Evolutionary conservation across 2,797 vertebrate species (phyloP), one percentile per base, ranked within the genome.

Genomic region (Parambassis ranga): DNA sequence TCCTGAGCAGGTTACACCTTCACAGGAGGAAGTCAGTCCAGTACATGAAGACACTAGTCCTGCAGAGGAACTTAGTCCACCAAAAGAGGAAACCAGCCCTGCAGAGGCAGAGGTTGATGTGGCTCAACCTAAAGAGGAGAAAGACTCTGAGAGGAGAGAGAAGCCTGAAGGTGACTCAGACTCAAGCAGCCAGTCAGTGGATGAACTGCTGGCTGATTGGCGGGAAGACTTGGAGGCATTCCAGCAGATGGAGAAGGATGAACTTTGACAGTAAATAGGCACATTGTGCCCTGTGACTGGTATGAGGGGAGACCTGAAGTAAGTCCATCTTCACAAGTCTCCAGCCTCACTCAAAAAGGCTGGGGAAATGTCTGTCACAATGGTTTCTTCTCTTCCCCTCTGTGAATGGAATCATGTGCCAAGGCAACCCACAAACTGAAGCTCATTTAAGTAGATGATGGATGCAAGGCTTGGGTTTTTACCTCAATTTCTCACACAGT

Each of bases 181-280:
- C 70, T 87, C 89, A 1, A 68, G 33, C 71, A 87, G 63, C 75
- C 94, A 93, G 46, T 95, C 96, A 35, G 92, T 95, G 86, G 95
- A 98, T 70, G 94, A 95, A 27, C 92, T 99, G 84, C 89, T 99
- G 81, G 95, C 96, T 75, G 97, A 99, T 86, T 99, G 98, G 98
- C 95, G 89, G 86, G 98, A 98, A 91, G 98, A 99, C 86, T 93
- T 99, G 92, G 96, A 98, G 91, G 98, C 96, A 1, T 98, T 99
- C 91, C 93, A 96, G 93, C 95, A 98, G 93, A 99, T 98, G 98
- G 96, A 98, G 78, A 98, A 96, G 75, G 98, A 98, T 67, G 98
- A 98, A 85, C 96, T 99, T 92, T 99, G 96, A 98, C 93, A 90
- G 71, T 19, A 10, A 26, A 61, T 43, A 6, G 31, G 46, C 50